Evolutionary conservation across 2,797 vertebrate genomes (phyloP).

Genomic region (Florisuga fusca): DNA sequence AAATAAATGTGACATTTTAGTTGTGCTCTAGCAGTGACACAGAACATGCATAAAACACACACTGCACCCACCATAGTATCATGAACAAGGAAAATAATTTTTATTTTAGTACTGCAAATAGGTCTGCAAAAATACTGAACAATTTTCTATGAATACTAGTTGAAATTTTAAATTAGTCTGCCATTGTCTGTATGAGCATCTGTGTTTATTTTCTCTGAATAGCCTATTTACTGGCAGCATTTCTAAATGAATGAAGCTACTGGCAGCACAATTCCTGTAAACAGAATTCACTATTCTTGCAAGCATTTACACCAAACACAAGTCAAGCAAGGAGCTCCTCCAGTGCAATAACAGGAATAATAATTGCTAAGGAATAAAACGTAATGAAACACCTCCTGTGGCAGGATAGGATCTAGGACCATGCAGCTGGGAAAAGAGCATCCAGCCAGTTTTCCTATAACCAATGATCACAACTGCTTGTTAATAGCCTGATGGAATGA

Average conservation of each 20-base stretch:
- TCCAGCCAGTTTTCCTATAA: not conserved
- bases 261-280: not conserved
- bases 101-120: not conserved
- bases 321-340: not conserved
- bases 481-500: not conserved
- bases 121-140: not conserved
- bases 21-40: not conserved
- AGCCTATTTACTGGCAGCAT: constrained; percentile 49
- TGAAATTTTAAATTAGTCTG: constrained; percentile 34
- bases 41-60: not conserved
- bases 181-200: constrained; percentile 41
- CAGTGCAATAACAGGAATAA: not conserved
- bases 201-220: constrained; percentile 64
- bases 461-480: not conserved
- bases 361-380: not conserved
- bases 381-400: not conserved
- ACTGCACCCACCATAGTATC: not conserved
- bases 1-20: not conserved
- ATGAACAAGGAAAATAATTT: not conserved
- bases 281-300: not conserved
- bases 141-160: not conserved
- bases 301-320: not conserved
- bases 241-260: constrained; percentile 37
- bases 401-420: not conserved
- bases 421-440: not conserved